Evolutionary conservation across 2,797 vertebrate genomes (phyloP), one percentile per base, ranked within the genome.

Genomic region (Squalus acanthias): DNA sequence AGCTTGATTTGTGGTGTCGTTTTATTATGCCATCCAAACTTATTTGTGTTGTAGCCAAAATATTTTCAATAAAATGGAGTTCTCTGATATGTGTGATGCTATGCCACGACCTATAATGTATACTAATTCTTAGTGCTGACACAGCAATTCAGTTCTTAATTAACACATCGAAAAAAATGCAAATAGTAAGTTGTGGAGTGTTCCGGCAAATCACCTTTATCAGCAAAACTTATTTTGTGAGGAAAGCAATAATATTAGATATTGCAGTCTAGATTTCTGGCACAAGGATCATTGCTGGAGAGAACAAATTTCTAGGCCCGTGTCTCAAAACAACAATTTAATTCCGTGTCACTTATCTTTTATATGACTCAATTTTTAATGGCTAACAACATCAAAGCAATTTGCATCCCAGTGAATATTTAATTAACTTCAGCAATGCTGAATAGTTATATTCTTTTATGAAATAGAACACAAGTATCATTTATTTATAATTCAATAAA

Each of bases 401-500:
- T 60, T 91, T 91, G 88, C 29, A 12, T 17, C 4, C 26, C 33
- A 10, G 53, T 1, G 8, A n/a, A 53, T 88, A 88, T 26, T 33
- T 91, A 29, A 91, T 91, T 91, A n/a, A 33, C 53, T 63, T 91
- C 26, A 5, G 29, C 57, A 17, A 12, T 91, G 53, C 57, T 15
- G 26, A 57, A 63, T 26, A 15, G 26, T 60, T 63, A 87, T 46
- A 50, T 50, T 85, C 0, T 50, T 57, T 60, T 91, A 63, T 91
- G 88, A 91, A 91, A 17, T 15, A n/a, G 12, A 91, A 91, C 88
- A 15, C 26, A 91, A 33, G 50, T 60, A 89, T 89, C 50, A 63
- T 29, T 91, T 63, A 91, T 91, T 89, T 60, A 60, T 60, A 91
- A 91, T 33, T 91, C 26, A 91, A 89, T 89, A 60, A 89, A 50